A percentile compares a stretch with the other conserved stretches of the same genome.
phyloP scores from a whole-genome alignment of 2,113 vertebrate genomes.

The Oncorhynchus nerka region DNA sequence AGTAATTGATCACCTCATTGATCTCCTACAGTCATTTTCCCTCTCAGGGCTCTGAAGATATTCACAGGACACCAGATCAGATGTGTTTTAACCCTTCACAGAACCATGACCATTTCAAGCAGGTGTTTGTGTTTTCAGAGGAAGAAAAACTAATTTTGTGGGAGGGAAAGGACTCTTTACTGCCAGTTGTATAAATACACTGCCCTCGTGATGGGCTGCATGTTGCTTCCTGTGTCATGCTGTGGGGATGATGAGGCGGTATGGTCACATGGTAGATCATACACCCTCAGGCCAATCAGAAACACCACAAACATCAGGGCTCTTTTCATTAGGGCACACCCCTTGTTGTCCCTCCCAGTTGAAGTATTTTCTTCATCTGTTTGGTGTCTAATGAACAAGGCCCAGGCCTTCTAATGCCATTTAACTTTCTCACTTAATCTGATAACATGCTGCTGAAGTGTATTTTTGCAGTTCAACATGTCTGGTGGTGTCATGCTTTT shows the following conservation, averaged over 20 bases:
- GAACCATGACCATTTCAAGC: conserved; percentile 33
- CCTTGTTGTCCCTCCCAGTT: too few relatives aligned
- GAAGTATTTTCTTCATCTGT: too few relatives aligned
- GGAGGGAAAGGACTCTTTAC: conserved; percentile 27
- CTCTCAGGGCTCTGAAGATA: conserved; percentile 20
- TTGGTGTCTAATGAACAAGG: too few relatives aligned
- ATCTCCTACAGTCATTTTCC: conserved; percentile 3
- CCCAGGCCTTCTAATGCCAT: too few relatives aligned
- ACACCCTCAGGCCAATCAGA: conserved; percentile 30
- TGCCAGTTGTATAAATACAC: conserved; percentile 63
- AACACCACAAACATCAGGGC: neutral
- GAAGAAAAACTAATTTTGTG: neutral
- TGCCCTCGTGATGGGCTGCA: conserved; percentile 60
- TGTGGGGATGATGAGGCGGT: conserved; percentile 36
- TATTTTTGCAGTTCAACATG: neutral
- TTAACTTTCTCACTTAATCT: neutral
- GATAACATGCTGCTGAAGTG: neutral
- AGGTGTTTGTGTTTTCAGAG: conserved; percentile 8
- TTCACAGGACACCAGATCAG: neutral
- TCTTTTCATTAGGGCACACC: too few relatives aligned
- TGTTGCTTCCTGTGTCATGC: conserved; percentile 72
- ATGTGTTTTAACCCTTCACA: conserved; percentile 4
- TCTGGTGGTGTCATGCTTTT: neutral
- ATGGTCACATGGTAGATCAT: conserved; percentile 62
- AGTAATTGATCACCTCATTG: conserved; percentile 22